Percentiles rank a stretch among this genome's conserved stretches.
phyloP scores from a whole-genome alignment of 1,140 invertebrate species.

The Aphaenogaster floridana region DNA sequence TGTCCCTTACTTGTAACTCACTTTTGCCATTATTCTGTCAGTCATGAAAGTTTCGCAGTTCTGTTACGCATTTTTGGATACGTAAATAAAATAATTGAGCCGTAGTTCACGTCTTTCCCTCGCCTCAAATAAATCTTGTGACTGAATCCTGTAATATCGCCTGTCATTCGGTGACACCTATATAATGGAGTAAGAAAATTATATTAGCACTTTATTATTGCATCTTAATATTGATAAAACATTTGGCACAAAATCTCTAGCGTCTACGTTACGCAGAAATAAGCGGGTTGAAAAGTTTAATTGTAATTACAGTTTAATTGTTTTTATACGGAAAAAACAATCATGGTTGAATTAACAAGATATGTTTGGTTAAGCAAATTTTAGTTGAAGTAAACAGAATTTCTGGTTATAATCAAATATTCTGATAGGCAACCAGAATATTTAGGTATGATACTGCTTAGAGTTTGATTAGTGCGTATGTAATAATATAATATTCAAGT shows the following conservation, averaged over 20 bases:
- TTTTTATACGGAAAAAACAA: too few species aligned
- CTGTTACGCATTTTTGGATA: not conserved
- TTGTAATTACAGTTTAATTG: not conserved
- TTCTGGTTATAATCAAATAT: too few species aligned
- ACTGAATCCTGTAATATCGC: not conserved
- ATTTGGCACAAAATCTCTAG: not conserved
- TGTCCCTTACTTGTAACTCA: constrained; percentile 4
- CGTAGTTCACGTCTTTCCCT: not conserved
- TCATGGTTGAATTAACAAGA: too few species aligned
- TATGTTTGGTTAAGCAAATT: too few species aligned
- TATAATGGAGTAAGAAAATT: not conserved
- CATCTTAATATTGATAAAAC: not conserved
- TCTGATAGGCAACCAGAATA: too few species aligned
- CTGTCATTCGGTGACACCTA: not conserved
- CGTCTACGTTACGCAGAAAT: not conserved
- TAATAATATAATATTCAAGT: too few species aligned
- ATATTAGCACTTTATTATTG: not conserved
- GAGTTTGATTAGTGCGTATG: too few species aligned
- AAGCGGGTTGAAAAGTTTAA: not conserved
- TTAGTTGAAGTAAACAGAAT: too few species aligned
- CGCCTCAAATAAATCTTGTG: not conserved
- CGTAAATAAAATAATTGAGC: not conserved
- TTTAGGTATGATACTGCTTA: too few species aligned
- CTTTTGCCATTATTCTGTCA: not conserved
- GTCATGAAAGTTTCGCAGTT: not conserved